Base-by-base conservation (phyloP, 2,797 vertebrate species). In the Megaceryle alcyon region DNA sequence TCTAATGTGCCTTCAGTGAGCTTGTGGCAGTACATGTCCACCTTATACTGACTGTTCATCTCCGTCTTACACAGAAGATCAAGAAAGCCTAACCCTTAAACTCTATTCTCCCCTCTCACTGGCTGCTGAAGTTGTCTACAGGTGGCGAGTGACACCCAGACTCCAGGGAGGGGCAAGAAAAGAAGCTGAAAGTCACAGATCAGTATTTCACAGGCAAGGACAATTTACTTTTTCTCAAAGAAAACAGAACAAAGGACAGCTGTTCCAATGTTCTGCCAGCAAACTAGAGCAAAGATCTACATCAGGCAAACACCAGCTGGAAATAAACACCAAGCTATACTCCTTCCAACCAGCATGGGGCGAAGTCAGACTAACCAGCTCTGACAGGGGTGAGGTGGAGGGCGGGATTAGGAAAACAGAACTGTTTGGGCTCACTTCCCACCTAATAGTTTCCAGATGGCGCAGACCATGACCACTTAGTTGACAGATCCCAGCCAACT, bases 401-500 rank as follows among this genome's bases (percentile, higher is more conserved):
- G 44, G 44, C 0, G 0, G 46, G 22, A 59, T 78, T 56, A 90
- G 54, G 61, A 54, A 78, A 72, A 94, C 1, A 0, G 4, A 49
- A 61, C 31, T 65, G 11, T 37, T 61, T 69, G 77, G 85, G 51
- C 73, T 84, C 63, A 23, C n/a, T 90, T 73, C 61, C 77, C 33
- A 54, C 61, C 21, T 39, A 57, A 61, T 3, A 53, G 43, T 29
- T 86, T 94, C 82, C 90, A 96, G 73, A 72, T 66, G 77, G 91
- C 61, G 88, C 26, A 81, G 49, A 82, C 66, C 76, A 73, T 1
- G 39, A 71, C 56, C 68, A 80, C 82, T 82, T 49, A 53, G 46
- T 15, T 78, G 69, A 49, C 72, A 91, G 72, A 89, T n/a, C 61
- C 93, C 72, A 75, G 79, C n/a, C 65, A 92, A 29, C 69, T 86